Base-by-base conservation (phyloP, 2,797 vertebrate genomes). In the Bradypodion pumilum region DNA sequence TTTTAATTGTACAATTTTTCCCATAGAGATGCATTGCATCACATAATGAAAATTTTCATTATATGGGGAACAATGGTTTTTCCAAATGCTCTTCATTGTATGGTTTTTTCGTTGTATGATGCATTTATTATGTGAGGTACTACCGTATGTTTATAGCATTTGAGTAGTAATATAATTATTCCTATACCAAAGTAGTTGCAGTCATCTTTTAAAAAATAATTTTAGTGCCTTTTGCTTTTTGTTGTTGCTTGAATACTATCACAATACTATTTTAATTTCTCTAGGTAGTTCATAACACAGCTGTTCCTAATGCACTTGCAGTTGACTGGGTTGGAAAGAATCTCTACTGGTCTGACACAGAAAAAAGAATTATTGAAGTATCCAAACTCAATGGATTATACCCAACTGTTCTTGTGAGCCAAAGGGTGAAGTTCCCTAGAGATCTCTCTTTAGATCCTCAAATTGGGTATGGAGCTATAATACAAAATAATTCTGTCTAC, bases 291-390 rank as follows among this genome's bases (percentile, higher is more conserved):
- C 98, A 99, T 94, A 98, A 97, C 91, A 98, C 98, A 89, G 97
- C 98, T 12, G 97, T 99, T 81, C 98, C 98, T 82, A 99, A 98
- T 84, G 97, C 98, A 9, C 91, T 99, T 91, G 98, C 98, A 83
- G 98, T 99, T 0, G 98, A 99, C 76, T 99, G 98, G 98, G 98
- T 99, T 87, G 98, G 98, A 85, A 99, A 99, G 93, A 99, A 99
- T 91, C 97, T 99, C 73, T 99, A 99, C 88, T 99, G 98, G 98
- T 98, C 97, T 90, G 98, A 99, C 68, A 96, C 97, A 7, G 98
- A 99, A 90, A 98, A 96, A 94, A 97, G 98, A 94, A 97, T 97
- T 21, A 96, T 99, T 90, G 98, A 99, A 94, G 98, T 99, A 37
- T 99, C 98, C 68, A 99, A 99, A 95, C 97, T 98, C 87, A 99